phyloP scores from a whole-genome alignment of 2,888 invertebrate species.

The Harpalus rubripes region DNA sequence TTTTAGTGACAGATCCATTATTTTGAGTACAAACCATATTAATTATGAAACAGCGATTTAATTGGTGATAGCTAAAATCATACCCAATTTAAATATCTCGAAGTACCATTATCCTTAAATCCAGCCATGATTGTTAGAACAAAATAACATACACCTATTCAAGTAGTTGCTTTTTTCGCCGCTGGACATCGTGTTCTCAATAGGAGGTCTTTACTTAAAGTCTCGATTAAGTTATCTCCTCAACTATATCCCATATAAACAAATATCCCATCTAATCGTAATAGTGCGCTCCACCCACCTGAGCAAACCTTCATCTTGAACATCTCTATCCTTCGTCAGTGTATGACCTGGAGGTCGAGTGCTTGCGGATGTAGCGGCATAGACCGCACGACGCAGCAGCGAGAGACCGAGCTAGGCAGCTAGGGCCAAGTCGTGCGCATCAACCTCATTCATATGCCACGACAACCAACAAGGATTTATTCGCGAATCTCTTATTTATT shows the following conservation, averaged over 20 bases:
- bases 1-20: too few relatives aligned
- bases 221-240: not conserved
- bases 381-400: constrained; percentile 1
- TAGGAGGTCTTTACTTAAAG: too few relatives aligned
- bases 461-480: constrained; percentile 4
- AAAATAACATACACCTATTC: too few relatives aligned
- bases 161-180: too few relatives aligned
- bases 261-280: not conserved
- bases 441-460: constrained; percentile 31
- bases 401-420: not conserved
- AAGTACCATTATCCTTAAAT: too few relatives aligned
- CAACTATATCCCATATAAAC: not conserved
- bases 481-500: constrained; percentile 23
- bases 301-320: not conserved
- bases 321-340: not conserved
- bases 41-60: too few relatives aligned
- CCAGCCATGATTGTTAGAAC: too few relatives aligned
- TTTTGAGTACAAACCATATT: too few relatives aligned
- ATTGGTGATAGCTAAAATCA: too few relatives aligned
- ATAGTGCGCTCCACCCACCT: not conserved
- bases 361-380: not conserved
- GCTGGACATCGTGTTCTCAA: too few relatives aligned
- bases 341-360: constrained; percentile 3
- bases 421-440: constrained; percentile 24
- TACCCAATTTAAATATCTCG: too few relatives aligned